Conservation (phyloP, 2,113 vertebrate genomes). For the Apaloderma vittatum region DNA sequence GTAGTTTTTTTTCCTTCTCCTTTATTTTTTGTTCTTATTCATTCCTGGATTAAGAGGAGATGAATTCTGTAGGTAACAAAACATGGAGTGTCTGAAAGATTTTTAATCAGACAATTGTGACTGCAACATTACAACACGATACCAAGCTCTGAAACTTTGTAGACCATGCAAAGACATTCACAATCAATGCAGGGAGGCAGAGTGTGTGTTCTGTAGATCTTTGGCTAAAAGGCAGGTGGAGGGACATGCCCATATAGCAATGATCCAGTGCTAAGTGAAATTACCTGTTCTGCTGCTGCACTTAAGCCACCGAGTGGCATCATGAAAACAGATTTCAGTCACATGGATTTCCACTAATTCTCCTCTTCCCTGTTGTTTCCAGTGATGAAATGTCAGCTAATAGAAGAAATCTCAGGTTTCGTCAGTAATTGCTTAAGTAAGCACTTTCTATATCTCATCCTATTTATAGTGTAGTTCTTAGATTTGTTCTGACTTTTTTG, state of each 20-base stretch:
- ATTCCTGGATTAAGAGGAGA: background rate
- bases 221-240: background rate
- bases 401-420: background rate
- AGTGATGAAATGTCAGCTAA: background rate
- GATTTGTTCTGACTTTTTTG: background rate
- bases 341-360: background rate
- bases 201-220: background rate
- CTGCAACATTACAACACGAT: rapidly evolving
- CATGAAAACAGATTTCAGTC: background rate
- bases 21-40: background rate
- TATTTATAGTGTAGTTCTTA: background rate
- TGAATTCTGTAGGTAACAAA: background rate
- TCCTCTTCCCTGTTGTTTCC: background rate
- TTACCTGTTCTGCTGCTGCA: background rate
- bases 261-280: background rate
- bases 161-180: background rate
- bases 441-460: rapidly evolving
- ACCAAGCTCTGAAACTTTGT: background rate
- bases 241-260: rapidly evolving
- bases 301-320: background rate
- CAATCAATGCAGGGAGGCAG: background rate
- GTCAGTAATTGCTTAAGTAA: background rate
- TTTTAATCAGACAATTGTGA: background rate
- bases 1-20: background rate
- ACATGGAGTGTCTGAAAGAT: rapidly evolving